Percentiles rank a stretch among this genome's conserved stretches.
Evolutionary conservation across 2,888 invertebrate species (phyloP).

Genomic region (Mesochorus sp.): DNA sequence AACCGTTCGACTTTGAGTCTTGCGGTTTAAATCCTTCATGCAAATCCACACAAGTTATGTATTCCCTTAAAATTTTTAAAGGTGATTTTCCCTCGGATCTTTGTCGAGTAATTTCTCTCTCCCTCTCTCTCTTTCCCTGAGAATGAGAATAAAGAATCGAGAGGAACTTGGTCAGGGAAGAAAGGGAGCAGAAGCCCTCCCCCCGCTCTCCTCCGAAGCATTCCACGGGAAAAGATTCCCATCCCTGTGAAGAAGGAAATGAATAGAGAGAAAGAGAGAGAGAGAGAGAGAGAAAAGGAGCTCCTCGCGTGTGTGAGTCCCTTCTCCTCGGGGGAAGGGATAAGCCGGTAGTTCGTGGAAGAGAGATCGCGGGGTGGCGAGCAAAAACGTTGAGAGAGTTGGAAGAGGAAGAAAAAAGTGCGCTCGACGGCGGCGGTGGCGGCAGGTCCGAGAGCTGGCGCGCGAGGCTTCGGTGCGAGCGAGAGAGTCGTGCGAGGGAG

Average conservation of each 20-base stretch:
- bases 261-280: background rate
- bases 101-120: too few relatives aligned
- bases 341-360: constrained; percentile 77
- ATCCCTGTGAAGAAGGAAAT: constrained; percentile 25
- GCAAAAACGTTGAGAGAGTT: constrained; percentile 30
- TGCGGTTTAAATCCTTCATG: constrained; percentile 1
- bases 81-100: too few relatives aligned
- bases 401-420: constrained; percentile 15
- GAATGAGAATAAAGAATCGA: too few relatives aligned
- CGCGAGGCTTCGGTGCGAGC: constrained; percentile 50
- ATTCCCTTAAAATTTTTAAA: too few relatives aligned
- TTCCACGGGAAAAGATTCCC: constrained; percentile 47
- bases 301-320: constrained; percentile 12
- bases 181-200: background rate
- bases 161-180: background rate
- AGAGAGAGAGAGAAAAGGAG: background rate
- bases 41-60: too few relatives aligned
- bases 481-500: constrained; percentile 55
- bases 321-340: constrained; percentile 60
- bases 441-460: constrained; percentile 56
- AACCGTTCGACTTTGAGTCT: background rate
- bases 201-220: constrained; percentile 27
- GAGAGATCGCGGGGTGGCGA: constrained; percentile 48
- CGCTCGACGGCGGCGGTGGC: constrained; percentile 38
- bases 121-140: too few relatives aligned